Conservation (phyloP, 2,113 vertebrate genomes). For the Balaenoptera acutorostrata region DNA sequence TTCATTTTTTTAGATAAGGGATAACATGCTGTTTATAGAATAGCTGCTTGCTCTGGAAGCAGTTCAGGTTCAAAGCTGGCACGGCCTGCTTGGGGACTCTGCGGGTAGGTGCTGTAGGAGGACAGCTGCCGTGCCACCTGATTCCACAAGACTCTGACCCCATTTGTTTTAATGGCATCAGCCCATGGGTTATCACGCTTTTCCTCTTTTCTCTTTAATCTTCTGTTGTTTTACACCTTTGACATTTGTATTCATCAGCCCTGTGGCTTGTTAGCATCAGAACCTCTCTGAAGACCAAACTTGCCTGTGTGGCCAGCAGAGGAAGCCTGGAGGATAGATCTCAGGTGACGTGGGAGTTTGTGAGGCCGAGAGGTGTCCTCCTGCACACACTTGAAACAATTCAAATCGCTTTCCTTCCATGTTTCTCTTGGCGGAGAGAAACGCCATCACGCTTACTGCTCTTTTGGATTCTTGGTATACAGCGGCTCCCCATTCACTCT, state of each 20-base stretch:
- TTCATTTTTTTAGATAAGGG: slow-evolving; percentile 69
- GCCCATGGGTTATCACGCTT: slow-evolving; percentile 51
- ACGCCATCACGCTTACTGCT: not conserved
- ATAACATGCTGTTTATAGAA: slow-evolving; percentile 72
- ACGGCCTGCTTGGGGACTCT: slow-evolving; percentile 49
- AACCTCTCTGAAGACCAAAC: slow-evolving; percentile 54
- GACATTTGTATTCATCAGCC: slow-evolving; percentile 57
- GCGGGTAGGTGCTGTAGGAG: slow-evolving; percentile 40
- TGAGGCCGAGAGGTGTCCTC: slow-evolving; percentile 24
- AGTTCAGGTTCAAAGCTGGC: not conserved
- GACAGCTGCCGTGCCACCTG: not conserved
- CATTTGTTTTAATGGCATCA: slow-evolving; percentile 61
- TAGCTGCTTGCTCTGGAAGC: slow-evolving; percentile 60
- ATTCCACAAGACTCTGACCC: slow-evolving; percentile 57
- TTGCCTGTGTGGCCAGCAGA: slow-evolving; percentile 29
- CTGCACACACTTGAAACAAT: not conserved
- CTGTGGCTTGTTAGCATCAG: slow-evolving; percentile 37
- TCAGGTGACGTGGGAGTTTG: slow-evolving; percentile 7
- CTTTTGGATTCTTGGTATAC: not conserved
- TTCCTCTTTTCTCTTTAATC: slow-evolving; percentile 60
- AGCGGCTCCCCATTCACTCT: not conserved
- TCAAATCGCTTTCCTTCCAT: not conserved
- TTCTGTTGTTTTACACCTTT: slow-evolving; percentile 66
- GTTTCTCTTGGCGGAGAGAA: slow-evolving; percentile 32
- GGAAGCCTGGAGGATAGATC: slow-evolving; percentile 35